Conservation (phyloP, 2,113 vertebrate species). For the Arenaria interpres region DNA sequence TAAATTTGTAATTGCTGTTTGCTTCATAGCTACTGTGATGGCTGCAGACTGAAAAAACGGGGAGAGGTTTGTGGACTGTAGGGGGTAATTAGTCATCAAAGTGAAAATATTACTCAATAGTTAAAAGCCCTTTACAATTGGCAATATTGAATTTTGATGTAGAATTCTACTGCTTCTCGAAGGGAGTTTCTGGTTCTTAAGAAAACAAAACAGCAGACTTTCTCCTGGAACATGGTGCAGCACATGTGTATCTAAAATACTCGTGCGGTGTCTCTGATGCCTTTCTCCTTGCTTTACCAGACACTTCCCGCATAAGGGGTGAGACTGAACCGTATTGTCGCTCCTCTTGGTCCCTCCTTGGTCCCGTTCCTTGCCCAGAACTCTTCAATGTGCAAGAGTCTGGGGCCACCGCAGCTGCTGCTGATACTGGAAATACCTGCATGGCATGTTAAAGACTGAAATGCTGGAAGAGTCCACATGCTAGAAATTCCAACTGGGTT, state of each 20-base stretch:
- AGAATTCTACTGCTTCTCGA: background rate
- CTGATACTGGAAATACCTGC: background rate
- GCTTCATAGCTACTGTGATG: background rate
- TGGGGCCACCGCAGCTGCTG: background rate
- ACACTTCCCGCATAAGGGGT: accelerated
- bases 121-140: background rate
- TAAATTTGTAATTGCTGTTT: background rate
- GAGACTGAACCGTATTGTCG: accelerated
- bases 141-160: background rate
- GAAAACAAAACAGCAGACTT: background rate
- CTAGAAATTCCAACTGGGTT: background rate
- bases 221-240: background rate
- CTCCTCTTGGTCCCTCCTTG: background rate
- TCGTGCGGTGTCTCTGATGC: background rate
- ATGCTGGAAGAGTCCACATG: background rate
- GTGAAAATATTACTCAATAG: background rate
- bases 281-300: background rate
- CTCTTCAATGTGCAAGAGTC: background rate
- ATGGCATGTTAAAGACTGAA: accelerated
- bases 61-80: background rate
- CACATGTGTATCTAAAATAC: background rate
- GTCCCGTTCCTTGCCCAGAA: background rate
- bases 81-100: background rate
- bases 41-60: background rate
- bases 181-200: background rate